Percentiles rank a stretch among this genome's conserved stretches.
Evolutionary conservation across 2,113 vertebrate species (phyloP).

Genomic region (Chamaetylas fuelleborni): DNA sequence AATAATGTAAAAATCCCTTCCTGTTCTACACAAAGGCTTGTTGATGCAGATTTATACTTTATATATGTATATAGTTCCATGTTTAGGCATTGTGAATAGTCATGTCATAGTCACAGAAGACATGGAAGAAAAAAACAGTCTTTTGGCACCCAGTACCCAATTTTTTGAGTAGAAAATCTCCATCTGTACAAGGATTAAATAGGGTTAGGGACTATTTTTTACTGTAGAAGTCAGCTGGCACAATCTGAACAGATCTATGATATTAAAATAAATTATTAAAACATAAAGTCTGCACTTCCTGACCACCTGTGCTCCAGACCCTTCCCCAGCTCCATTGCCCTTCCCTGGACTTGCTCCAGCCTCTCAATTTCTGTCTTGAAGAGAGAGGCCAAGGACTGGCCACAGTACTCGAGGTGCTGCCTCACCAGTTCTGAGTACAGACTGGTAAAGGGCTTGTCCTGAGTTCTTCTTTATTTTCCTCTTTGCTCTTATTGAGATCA

Average conservation of each 20-base stretch:
- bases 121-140: neutral
- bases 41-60: neutral
- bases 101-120: neutral
- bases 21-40: neutral
- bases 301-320: neutral
- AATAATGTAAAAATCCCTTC: neutral
- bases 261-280: neutral
- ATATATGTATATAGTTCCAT: neutral
- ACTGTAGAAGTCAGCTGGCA: neutral
- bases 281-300: neutral
- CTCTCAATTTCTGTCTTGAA: neutral
- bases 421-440: neutral
- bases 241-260: neutral
- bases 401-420: accelerated
- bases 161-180: neutral
- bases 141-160: neutral
- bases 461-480: neutral
- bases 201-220: neutral
- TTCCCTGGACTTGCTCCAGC: accelerated
- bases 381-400: neutral
- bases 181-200: neutral
- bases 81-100: neutral
- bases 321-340: neutral
- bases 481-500: neutral
- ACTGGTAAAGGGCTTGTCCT: neutral